Evolutionary conservation across 23 tunicate genomes (phyloP), one percentile per base, ranked within the genome.

Genomic region (Clavelina lepadiformis): DNA sequence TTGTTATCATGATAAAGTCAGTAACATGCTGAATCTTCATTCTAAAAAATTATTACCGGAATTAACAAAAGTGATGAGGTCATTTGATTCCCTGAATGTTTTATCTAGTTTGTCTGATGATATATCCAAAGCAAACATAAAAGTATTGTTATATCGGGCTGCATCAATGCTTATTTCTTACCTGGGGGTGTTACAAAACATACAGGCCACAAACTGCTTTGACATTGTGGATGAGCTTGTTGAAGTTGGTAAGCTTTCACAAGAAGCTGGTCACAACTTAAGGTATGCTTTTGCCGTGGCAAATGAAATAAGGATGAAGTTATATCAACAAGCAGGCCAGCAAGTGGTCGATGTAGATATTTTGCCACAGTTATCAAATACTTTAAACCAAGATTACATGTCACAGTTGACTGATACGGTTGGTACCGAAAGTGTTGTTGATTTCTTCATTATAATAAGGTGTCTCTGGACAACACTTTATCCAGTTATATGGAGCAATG

Each of bases 211-310:
- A 1, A 66, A 27, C 11, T 35, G 58, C 18, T 74, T 49, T 46
- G 71, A 46, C 21, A 50, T 33, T 13, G 47, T 74, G 5, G 71
- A 63, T 33, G 13, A 32, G 28, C 15, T 69, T 2, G 55, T 65
- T 27, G 33, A 65, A 8, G 30, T 15, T 24, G 55, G 55, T 1
- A 22, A 45, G 5, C 8, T 74, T 24, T 45, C 71, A 8, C 61
- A 38, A 0, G 71, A 46, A 4, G 60, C 68, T 8, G 60, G 59
- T 0, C 80, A 74, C 46, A 46, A 62, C 1, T 30, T 74, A 3
- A 65, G 28, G 1, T 74, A 74, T 33, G 80, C 80, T 0, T 22
- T 62, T 6, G 80, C 80, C 3, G 25, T 74, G 15, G 80, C 80
- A 1, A 58, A 58, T 30, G 69, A 58, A 35, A 33, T 74, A 19